Conservation (phyloP, 2,113 vertebrate species). For the Platanista minor region DNA sequence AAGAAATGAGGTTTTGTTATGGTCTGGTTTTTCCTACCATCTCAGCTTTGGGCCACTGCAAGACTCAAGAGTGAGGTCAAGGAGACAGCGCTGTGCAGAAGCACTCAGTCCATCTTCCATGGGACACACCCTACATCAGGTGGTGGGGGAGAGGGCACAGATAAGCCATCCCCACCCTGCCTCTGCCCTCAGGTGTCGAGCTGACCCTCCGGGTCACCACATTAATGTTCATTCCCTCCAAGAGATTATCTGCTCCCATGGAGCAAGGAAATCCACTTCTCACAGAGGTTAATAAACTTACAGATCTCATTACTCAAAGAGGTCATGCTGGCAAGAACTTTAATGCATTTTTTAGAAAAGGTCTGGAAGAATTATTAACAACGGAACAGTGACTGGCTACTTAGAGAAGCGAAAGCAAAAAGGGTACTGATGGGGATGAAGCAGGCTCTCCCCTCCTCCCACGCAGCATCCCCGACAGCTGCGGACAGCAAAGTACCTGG, state of each 20-base stretch:
- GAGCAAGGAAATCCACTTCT: slow-evolving; percentile 46
- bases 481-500: rapidly evolving
- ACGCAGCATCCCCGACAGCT: neutral
- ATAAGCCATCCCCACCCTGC: neutral
- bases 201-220: neutral
- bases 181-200: neutral
- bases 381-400: neutral
- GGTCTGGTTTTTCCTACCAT: neutral
- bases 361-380: slow-evolving; percentile 51
- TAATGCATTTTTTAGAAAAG: slow-evolving; percentile 53
- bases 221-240: neutral
- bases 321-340: slow-evolving; percentile 40
- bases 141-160: neutral
- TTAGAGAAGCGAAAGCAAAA: neutral
- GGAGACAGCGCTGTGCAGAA: neutral
- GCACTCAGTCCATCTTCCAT: neutral
- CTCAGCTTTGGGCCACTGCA: neutral
- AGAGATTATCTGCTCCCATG: slow-evolving; percentile 40
- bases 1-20: neutral
- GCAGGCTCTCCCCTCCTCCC: neutral
- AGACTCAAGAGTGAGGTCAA: neutral
- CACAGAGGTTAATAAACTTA: slow-evolving; percentile 57
- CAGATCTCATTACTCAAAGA: slow-evolving; percentile 54
- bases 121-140: neutral
- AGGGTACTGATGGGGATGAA: neutral